phyloP scores from a whole-genome alignment of 2,888 invertebrate species.

The Tachina grossa region DNA sequence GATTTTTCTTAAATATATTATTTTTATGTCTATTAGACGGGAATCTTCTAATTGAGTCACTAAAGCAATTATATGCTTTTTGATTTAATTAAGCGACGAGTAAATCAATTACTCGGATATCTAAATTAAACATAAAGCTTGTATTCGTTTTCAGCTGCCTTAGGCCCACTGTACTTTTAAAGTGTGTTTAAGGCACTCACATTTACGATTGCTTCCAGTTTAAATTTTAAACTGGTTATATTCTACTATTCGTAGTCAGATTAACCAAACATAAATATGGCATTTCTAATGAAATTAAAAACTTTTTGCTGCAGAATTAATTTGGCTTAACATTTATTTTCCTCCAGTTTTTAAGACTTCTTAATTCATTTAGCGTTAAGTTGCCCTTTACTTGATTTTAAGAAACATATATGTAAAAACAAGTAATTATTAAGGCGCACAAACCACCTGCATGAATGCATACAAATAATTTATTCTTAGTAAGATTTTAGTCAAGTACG shows the following conservation, averaged over 20 bases:
- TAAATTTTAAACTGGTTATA: slow-evolving; percentile 39
- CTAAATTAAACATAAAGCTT: too few species aligned
- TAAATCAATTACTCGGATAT: too few species aligned
- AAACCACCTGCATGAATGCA: slow-evolving; percentile 50
- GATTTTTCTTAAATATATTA: too few species aligned
- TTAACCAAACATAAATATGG: slow-evolving; percentile 62
- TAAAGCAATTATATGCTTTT: too few species aligned
- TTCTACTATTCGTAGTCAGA: slow-evolving; percentile 46
- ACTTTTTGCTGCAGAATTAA: slow-evolving; percentile 42
- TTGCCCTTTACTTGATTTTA: not conserved
- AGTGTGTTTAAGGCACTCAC: not conserved
- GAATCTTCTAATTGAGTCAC: too few species aligned
- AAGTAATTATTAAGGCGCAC: slow-evolving; percentile 15
- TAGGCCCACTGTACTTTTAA: not conserved
- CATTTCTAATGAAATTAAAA: slow-evolving; percentile 68
- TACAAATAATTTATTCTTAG: not conserved
- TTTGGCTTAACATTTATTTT: slow-evolving; percentile 37
- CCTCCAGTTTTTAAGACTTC: not conserved
- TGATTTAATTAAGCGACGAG: too few species aligned
- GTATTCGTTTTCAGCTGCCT: too few species aligned
- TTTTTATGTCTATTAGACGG: too few species aligned
- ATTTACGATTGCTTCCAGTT: slow-evolving; percentile 12
- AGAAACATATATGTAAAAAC: slow-evolving; percentile 50
- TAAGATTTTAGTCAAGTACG: too few species aligned
- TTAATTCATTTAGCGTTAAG: not conserved